Evolutionary conservation across 2,113 vertebrate genomes (phyloP).

Genomic region (Pristiophorus japonicus): DNA sequence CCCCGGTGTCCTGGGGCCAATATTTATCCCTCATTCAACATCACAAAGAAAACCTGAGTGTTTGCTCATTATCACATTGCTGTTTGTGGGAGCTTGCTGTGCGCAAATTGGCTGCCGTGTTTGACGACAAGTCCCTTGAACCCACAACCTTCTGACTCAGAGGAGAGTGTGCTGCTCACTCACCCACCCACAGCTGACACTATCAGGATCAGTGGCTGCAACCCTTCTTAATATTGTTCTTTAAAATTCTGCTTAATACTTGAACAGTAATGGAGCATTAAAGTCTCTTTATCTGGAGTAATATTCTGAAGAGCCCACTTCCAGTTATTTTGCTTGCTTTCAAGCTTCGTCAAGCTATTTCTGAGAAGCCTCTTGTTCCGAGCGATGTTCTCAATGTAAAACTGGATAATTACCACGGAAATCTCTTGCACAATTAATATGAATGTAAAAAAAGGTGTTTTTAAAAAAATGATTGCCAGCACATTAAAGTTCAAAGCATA

Average conservation of each 20-base stretch:
- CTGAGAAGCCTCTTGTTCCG: neutral
- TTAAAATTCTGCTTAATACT: neutral
- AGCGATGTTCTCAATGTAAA: neutral
- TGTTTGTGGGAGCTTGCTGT: no score
- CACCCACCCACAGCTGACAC: no score
- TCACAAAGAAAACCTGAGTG: no score
- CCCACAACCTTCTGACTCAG: no score
- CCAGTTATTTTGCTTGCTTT: neutral
- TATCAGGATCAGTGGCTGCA: neutral
- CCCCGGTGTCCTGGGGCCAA: no score
- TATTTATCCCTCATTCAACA: no score
- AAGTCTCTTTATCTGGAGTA: neutral
- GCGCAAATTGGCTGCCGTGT: no score
- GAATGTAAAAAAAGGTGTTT: neutral
- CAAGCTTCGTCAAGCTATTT: neutral
- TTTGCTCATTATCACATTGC: no score
- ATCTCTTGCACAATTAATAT: neutral
- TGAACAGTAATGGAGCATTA: neutral
- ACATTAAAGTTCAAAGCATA: neutral
- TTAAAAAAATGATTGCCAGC: neutral
- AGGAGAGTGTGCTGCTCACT: no score
- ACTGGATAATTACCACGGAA: neutral
- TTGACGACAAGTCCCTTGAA: no score
- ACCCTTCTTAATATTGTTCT: neutral
- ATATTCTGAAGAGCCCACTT: neutral